Evolutionary conservation across 2,797 vertebrate genomes (phyloP).

Genomic region (Simalia tracyae): DNA sequence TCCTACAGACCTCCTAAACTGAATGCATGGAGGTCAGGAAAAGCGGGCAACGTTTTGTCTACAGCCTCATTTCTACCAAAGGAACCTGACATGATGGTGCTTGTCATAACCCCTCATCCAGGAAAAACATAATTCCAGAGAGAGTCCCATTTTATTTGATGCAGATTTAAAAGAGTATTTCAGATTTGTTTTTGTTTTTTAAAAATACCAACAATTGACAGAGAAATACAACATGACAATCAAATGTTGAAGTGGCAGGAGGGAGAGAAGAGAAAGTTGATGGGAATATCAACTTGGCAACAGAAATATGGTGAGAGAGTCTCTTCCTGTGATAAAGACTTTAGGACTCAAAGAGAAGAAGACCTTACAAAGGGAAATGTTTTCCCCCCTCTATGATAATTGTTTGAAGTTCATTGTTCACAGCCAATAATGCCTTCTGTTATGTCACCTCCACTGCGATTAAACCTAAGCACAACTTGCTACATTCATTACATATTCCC

Average conservation of each 20-base stretch:
- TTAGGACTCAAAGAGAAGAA: slow-evolving; percentile 46
- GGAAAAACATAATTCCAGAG: not conserved
- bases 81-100: too few species aligned
- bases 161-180: not conserved
- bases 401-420: slow-evolving; percentile 42
- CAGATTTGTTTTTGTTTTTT: not conserved
- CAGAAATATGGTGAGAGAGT: not conserved
- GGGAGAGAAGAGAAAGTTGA: not conserved
- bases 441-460: slow-evolving; percentile 58
- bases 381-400: slow-evolving; percentile 43
- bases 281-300: not conserved
- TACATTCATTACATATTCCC: not conserved
- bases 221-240: not conserved
- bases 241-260: not conserved
- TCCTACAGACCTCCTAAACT: too few species aligned
- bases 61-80: too few species aligned
- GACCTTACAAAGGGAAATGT: slow-evolving; percentile 38
- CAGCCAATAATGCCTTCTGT: slow-evolving; percentile 50
- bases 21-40: too few species aligned
- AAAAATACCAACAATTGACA: too few species aligned
- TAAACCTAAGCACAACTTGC: slow-evolving; percentile 56
- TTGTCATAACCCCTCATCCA: too few species aligned
- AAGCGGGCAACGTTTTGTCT: too few species aligned
- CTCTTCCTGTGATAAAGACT: slow-evolving; percentile 31
- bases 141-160: not conserved